Evolutionary conservation across 37 sponge, comb jelly and placozoan genomes (phyloP), one percentile per base, ranked within the genome.

Genomic region (Haliclona indistincta): DNA sequence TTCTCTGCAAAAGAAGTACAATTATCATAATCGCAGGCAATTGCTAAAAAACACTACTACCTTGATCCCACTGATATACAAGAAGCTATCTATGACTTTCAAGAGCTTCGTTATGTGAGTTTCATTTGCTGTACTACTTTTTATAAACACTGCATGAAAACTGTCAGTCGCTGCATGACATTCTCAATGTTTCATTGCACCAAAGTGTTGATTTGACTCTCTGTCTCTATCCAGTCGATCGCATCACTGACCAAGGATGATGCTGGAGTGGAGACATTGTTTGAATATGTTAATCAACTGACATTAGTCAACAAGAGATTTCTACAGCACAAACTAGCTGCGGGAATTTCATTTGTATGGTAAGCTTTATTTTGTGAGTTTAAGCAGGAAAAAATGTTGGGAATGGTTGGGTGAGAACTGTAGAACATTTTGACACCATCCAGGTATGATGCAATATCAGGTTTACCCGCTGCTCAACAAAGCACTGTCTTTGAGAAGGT

Each of bases 401-500:
- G n/a, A n/a, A n/a, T n/a, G n/a, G n/a, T n/a, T n/a, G n/a, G n/a
- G n/a, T n/a, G n/a, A n/a, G n/a, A n/a, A 10, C 8, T 20, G 25
- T 20, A n/a, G 53, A 29, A 60, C 2, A 29, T 56, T 4, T 56
- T 25, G 43, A 10, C 35, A 3, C 34, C 30, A 4, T 65, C n/a
- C 68, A 87, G 88, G 88, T 80, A 77, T 77, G 88, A 87, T 70
- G 81, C 82, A 23, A 81, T 87, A 55, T 81, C 70, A 70, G 88
- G 88, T 2, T 25, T 70, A 7, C 78, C 82, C n/a, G 71, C 81
- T n/a, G 56, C 70, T 2, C 88, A 87, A 65, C 70, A 87, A 32
- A 76, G 77, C 52, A 43, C 62, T 20, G 71, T 75, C 13, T 81
- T 76, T 71, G 88, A 87, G 43, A 81, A 64, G 73, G 88, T 87